These are phyloP conservation scores for Platycheirus albimanus DNA, from an alignment of 2,888 invertebrate species.

Conservation along the genomic window DNA sequence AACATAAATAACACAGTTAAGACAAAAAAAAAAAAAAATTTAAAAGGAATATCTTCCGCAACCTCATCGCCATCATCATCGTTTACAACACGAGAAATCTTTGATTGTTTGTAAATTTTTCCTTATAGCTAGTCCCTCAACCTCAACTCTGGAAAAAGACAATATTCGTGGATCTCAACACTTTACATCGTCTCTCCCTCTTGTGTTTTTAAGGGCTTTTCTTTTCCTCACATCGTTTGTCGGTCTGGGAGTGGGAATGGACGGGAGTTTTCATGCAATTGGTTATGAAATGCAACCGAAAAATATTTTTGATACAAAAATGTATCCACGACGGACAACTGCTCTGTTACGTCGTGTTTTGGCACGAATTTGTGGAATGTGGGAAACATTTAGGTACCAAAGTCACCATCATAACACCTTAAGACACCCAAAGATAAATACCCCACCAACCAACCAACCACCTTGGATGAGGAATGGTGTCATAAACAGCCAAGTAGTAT, in stretches of 20 bases:
- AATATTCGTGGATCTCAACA: slow-evolving; percentile 11
- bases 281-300: slow-evolving; percentile 65
- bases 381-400: slow-evolving; percentile 41
- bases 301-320: slow-evolving; percentile 1
- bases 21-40: slow-evolving; percentile 3
- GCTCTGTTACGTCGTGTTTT: no score
- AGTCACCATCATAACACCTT: slow-evolving; percentile 29
- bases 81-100: slow-evolving; percentile 48
- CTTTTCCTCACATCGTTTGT: slow-evolving; percentile 42
- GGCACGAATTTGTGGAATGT: slow-evolving; percentile 33
- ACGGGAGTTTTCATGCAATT: slow-evolving; percentile 62
- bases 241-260: slow-evolving; percentile 32
- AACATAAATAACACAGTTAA: slow-evolving; percentile 49
- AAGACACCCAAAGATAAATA: neutral
- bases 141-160: neutral
- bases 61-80: slow-evolving; percentile 38
- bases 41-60: slow-evolving; percentile 50
- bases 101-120: slow-evolving; percentile 62
- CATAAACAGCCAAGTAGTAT: slow-evolving; percentile 40
- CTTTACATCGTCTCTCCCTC: slow-evolving; percentile 1
- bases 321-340: no score
- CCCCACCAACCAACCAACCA: no score
- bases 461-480: slow-evolving; percentile 54
- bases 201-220: slow-evolving; percentile 45
- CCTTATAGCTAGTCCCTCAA: slow-evolving; percentile 20